A percentile compares a stretch with the other conserved stretches of the same genome.
These are phyloP conservation scores for Delichon dasypus DNA, from an alignment of 2,797 vertebrate species.

Conservation along the genomic window DNA sequence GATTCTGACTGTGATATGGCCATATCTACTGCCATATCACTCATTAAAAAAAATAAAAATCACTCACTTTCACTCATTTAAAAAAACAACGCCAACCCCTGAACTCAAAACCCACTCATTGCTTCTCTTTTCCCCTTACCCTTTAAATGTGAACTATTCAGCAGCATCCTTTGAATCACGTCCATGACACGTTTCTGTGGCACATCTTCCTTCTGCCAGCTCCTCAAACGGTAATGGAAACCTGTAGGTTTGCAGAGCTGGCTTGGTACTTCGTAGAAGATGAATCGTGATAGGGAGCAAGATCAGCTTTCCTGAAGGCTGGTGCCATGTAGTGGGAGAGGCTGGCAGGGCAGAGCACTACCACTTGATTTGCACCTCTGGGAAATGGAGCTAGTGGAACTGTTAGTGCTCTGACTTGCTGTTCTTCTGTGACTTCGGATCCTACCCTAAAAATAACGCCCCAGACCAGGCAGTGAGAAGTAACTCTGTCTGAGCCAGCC, in stretches of 20 bases:
- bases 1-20: not conserved
- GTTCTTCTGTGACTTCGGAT: not conserved
- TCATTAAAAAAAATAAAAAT: not conserved
- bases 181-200: not conserved
- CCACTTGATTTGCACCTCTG: not conserved
- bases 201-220: conserved; percentile 22
- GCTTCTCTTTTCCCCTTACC: conserved; percentile 1
- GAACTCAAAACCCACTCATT: not conserved
- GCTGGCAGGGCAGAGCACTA: not conserved
- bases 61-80: not conserved
- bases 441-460: conserved; percentile 21
- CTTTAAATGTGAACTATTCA: conserved; percentile 56
- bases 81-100: not conserved
- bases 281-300: not conserved
- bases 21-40: not conserved
- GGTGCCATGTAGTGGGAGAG: not conserved
- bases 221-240: not conserved
- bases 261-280: not conserved
- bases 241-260: not conserved
- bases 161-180: conserved; percentile 7
- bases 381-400: not conserved
- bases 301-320: not conserved
- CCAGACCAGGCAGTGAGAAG: not conserved
- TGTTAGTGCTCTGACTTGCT: not conserved
- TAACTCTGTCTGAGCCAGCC: not conserved